Conservation (phyloP, 1,140 invertebrate species). For the Pollicipes pollicipes region DNA sequence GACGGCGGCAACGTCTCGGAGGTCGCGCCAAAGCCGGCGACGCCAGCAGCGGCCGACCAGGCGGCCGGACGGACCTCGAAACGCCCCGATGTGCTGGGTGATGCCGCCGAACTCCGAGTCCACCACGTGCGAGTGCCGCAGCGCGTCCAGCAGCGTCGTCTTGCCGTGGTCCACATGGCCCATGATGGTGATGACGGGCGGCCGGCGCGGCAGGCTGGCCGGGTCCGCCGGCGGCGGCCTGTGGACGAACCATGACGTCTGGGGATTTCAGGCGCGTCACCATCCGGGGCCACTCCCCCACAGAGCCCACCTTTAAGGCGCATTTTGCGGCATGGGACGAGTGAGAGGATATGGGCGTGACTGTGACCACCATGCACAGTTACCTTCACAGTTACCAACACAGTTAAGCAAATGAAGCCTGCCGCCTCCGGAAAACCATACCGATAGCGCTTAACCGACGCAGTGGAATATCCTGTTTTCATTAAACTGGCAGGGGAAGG, state of each 20-base stretch:
- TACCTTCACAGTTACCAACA: no score
- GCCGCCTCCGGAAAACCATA: no score
- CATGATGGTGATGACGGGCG: conserved; percentile 94
- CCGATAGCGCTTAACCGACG: no score
- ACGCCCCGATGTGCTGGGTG: conserved; percentile 98
- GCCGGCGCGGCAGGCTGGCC: conserved; percentile 41
- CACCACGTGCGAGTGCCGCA: conserved; percentile 71
- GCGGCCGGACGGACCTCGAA: conserved; percentile 46
- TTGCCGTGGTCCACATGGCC: conserved; percentile 99
- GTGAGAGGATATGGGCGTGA: neutral
- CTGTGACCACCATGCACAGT: neutral
- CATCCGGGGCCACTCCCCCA: conserved; percentile 11
- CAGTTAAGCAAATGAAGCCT: no score
- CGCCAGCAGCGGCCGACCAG: no score
- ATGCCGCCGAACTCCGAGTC: conserved; percentile 95
- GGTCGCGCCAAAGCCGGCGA: no score
- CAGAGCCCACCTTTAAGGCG: conserved; percentile 2
- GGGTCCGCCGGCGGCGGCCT: conserved; percentile 40
- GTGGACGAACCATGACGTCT: conserved; percentile 7
- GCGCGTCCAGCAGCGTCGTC: conserved; percentile 83
- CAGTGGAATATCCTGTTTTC: no score
- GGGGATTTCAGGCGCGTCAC: conserved; percentile 14
- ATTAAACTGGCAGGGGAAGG: no score
- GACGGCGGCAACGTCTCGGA: no score
- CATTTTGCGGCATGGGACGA: conserved; percentile 1